Base-by-base conservation (phyloP, 2,797 vertebrate genomes). In the Rhinella marina region DNA sequence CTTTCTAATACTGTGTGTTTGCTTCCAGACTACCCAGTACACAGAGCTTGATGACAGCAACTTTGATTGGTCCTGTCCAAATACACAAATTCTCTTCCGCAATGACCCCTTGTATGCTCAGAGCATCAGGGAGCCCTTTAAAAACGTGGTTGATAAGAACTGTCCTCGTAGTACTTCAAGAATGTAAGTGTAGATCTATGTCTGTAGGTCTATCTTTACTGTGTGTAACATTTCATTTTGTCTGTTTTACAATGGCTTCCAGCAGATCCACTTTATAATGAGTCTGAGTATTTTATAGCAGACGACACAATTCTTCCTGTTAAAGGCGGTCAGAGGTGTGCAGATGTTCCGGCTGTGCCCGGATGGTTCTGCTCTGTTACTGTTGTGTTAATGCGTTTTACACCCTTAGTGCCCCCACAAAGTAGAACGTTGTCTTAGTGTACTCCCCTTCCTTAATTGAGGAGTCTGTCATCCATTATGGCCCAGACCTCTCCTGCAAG, bases 61-160 rank as follows among this genome's bases (percentile, higher is more conserved):
- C 91, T 99, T 98, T 81, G 98, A 99, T 57, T 99, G 98, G 97
- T 98, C 97, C 61, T 99, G 98, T 92, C 98, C 98, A 0, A 99
- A 99, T 94, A 99, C 98, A 25, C 98, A 97, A 91, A 97, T 99
- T 87, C 96, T 99, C 41, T 99, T 99, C 91, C 97, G 98, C 50
- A 98, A 96, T 73, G 95, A 99, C 86, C 98, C 98, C 0, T 93
- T 97, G 93, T 99, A 96, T 92, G 97, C 98, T 76, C 96, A 96
- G 19, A 98, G 96, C 90, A 96, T 99, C 83, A 96, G 98, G 4
- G 98, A 99, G 50, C 98, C 98, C 25, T 96, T 99, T 92, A 98
- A 98, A 84, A 99, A 96, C 0, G 98, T 96, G 41, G 97, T 99
- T 92, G 98, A 99, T 91, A 99, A 97, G 93, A 99, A 98, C 92